phyloP scores from a whole-genome alignment of 2,797 vertebrate genomes.

The Sternotherus odoratus region DNA sequence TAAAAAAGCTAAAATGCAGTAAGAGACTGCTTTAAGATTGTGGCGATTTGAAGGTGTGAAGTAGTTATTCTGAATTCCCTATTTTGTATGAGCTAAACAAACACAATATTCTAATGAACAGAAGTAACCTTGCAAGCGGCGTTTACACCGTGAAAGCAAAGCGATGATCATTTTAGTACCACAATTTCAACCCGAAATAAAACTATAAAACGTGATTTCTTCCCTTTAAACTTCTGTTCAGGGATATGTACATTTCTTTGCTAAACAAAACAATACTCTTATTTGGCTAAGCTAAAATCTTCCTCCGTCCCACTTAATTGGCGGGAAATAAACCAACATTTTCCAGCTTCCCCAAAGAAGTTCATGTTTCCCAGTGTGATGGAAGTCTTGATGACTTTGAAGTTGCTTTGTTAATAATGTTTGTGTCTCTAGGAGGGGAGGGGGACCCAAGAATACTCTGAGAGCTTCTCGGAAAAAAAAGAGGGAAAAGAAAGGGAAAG shows the following conservation, averaged over 20 bases:
- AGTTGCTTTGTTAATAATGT: not conserved
- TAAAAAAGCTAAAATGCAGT: not conserved
- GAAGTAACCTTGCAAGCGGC: constrained; percentile 80
- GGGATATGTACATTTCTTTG: not conserved
- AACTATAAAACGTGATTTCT: not conserved
- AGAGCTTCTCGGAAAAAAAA: not conserved
- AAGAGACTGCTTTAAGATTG: not conserved
- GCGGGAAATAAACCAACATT: not conserved
- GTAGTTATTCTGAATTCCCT: not conserved
- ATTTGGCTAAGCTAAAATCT: not conserved
- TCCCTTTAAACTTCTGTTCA: not conserved
- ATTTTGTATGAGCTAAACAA: not conserved
- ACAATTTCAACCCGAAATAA: constrained; percentile 70
- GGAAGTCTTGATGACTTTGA: not conserved
- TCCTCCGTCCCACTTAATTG: not conserved
- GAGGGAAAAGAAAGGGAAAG: not conserved
- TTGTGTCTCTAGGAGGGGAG: not conserved
- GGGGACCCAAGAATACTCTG: not conserved
- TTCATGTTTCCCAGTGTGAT: not conserved
- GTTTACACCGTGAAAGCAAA: constrained; percentile 83
- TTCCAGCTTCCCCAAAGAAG: not conserved
- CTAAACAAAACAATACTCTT: not conserved
- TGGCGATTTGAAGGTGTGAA: not conserved
- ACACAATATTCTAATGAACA: not conserved
- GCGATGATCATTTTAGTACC: constrained; percentile 85